These are phyloP conservation scores for Anthoscopus minutus DNA, from an alignment of 2,113 vertebrate genomes.

Conservation along the genomic window DNA sequence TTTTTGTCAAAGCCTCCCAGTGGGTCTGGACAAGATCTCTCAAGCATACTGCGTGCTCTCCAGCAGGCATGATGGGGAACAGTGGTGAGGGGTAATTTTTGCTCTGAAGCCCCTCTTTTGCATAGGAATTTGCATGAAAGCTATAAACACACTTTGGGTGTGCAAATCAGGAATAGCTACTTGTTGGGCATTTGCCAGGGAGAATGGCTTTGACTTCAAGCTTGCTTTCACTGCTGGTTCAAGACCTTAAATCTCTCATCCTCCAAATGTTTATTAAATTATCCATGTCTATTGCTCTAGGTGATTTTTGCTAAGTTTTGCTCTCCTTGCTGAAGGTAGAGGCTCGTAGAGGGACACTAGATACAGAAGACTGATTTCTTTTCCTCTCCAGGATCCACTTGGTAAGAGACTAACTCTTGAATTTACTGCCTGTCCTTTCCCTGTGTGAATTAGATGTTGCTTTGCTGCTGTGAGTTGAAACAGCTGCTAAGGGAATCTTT, in stretches of 20 bases:
- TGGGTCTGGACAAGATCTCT: constrained; percentile 25
- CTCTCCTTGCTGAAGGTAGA: background rate
- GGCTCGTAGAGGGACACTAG: background rate
- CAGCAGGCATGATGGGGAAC: background rate
- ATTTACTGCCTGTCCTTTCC: background rate
- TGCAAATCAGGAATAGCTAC: constrained; percentile 13
- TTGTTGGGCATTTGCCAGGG: background rate
- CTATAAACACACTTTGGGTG: background rate
- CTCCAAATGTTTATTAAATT: background rate
- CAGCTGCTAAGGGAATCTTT: background rate
- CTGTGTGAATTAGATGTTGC: background rate
- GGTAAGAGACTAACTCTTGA: background rate
- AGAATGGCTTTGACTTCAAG: background rate
- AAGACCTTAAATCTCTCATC: background rate
- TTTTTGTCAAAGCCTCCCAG: background rate
- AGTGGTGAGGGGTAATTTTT: background rate
- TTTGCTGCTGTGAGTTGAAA: constrained; percentile 26
- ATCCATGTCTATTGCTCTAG: background rate
- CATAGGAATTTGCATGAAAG: constrained; percentile 32
- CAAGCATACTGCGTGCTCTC: background rate
- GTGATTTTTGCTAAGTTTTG: background rate
- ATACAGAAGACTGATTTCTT: background rate
- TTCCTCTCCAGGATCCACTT: background rate
- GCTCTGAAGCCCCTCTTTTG: background rate
- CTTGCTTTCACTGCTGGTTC: background rate